Base-by-base conservation (phyloP, 2,888 invertebrate species). In the Acronicta alni region DNA sequence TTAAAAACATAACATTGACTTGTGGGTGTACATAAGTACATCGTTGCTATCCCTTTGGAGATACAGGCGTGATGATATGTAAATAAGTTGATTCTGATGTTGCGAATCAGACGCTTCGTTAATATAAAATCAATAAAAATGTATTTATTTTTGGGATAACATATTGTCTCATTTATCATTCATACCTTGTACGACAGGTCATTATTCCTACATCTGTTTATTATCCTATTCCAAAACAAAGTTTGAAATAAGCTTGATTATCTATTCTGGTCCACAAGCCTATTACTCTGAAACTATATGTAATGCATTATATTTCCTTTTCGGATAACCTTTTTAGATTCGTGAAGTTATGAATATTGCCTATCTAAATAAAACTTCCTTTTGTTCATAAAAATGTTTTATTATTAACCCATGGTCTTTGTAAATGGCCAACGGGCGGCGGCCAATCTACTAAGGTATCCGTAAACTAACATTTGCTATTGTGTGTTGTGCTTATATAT, bases 381-480 rank as follows among this genome's bases (percentile, higher is more conserved):
- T 37, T 51, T 47, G 26, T 23, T 37, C 35, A 30, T 63, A 41
- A 14, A 42, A 17, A 37, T 26, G 15, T 58, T 30, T 37, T 54
- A 55, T 51, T 37, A 48, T 35, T 35, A 41, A 61, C 37, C 37
- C 39, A 6, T 39, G 20, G 26, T 26, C 12, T 49, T 51, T 52
- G 38, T 43, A 38, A 53, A 32, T 12, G 39, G 43, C 23, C 44
- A 51, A 49, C 47, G n/a, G 7, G 46, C 47, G n/a, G 7, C 35
- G 14, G 47, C 47, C 54, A 48, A 62, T 61, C 30, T 18, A 18
- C 35, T 53, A 15, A 60, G 56, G 55, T 56, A 61, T 69, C 61
- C 41, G 41, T 53, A 47, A 72, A 67, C 61, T 42, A 61, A 51
- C 49, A 69, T 54, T 57, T 41, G 43, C n/a, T 42, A 41, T 26